Percentiles rank a stretch among this genome's conserved stretches.
phyloP scores from a whole-genome alignment of 1,140 invertebrate species.

The Ooceraea biroi region DNA sequence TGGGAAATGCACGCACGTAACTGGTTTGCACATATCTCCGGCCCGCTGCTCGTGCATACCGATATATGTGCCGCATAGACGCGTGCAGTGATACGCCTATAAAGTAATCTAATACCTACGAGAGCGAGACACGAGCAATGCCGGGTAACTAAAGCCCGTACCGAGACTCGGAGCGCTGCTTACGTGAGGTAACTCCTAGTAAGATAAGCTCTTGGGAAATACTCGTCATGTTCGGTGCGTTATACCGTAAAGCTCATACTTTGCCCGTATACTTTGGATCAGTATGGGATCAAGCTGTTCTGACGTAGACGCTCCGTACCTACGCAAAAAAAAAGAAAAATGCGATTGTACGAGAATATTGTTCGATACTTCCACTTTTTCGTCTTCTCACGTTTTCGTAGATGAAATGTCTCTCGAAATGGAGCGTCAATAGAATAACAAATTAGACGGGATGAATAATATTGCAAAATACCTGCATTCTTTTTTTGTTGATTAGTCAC shows the following conservation, averaged over 20 bases:
- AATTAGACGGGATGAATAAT: too few species aligned
- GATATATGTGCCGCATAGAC: slow-evolving; percentile 56
- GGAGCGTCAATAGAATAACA: too few species aligned
- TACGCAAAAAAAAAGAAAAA: background rate
- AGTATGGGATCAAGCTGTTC: slow-evolving; percentile 20
- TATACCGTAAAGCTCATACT: slow-evolving; percentile 42
- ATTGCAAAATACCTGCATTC: too few species aligned
- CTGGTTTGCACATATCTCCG: slow-evolving; percentile 57
- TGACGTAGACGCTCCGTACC: slow-evolving; percentile 2
- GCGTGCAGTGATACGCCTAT: slow-evolving; percentile 62
- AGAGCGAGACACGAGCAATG: slow-evolving; percentile 43
- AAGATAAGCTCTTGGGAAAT: slow-evolving; percentile 63
- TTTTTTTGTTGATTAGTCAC: too few species aligned
- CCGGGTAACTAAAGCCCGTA: slow-evolving; percentile 48
- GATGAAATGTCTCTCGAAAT: too few species aligned
- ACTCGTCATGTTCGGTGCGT: slow-evolving; percentile 24
- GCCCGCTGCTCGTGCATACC: slow-evolving; percentile 53
- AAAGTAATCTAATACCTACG: slow-evolving; percentile 62
- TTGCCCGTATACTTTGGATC: slow-evolving; percentile 1
- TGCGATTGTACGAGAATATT: slow-evolving; percentile 35
- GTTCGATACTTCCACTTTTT: too few species aligned
- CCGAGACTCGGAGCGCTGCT: slow-evolving; percentile 35
- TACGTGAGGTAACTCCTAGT: slow-evolving; percentile 60
- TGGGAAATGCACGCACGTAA: slow-evolving; percentile 56
- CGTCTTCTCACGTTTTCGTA: too few species aligned